These are phyloP conservation scores for Ceyx cyanopectus DNA, from an alignment of 2,113 vertebrate species.

Conservation along the genomic window DNA sequence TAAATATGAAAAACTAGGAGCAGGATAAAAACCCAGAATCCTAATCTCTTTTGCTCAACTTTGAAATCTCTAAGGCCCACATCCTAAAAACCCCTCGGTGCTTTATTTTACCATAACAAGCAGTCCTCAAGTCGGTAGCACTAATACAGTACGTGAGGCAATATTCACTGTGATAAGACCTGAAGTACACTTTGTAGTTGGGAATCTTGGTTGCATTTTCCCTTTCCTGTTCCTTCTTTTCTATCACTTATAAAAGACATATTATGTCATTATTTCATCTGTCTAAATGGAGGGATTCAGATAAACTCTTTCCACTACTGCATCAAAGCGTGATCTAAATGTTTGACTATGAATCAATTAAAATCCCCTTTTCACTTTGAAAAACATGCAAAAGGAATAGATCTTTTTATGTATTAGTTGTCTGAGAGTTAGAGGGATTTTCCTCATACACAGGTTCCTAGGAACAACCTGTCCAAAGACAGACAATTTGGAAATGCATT, in stretches of 20 bases:
- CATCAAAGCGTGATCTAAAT: background rate
- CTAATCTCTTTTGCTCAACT: conserved; percentile 72
- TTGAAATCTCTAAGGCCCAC: conserved; percentile 53
- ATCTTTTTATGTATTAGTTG: background rate
- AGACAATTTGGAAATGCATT: background rate
- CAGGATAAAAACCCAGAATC: conserved; percentile 42
- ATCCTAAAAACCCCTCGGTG: background rate
- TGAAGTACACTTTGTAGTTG: background rate
- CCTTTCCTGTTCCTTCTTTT: background rate
- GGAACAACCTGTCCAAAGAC: background rate
- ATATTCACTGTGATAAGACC: background rate
- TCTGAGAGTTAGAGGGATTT: background rate
- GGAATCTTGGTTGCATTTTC: background rate
- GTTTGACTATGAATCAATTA: background rate
- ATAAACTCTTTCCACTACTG: background rate
- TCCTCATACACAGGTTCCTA: background rate
- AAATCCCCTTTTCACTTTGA: conserved; percentile 3
- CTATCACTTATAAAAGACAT: background rate
- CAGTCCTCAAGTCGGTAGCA: background rate
- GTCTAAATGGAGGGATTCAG: background rate
- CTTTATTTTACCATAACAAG: conserved; percentile 3
- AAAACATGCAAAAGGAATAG: background rate
- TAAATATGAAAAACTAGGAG: conserved; percentile 61
- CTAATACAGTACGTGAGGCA: background rate
- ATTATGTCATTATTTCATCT: background rate